Evolutionary conservation across 2,797 vertebrate genomes (phyloP), one percentile per base, ranked within the genome.

Genomic region (Zenarchopterus dispar): DNA sequence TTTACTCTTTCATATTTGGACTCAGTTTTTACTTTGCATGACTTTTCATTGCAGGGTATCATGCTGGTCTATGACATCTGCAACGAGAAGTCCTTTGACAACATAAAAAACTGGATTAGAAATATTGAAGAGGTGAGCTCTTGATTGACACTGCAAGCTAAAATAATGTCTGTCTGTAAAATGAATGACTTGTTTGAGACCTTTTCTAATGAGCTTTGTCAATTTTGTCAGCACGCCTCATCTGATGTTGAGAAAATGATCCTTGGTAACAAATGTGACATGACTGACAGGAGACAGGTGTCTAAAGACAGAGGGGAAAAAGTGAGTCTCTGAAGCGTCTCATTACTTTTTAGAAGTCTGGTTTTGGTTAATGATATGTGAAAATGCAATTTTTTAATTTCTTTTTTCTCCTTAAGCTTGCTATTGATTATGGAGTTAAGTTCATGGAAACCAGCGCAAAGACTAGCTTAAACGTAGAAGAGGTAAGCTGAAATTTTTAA

Each of bases 101-200:
- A 99, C 89, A 99, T 99, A 70, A 98, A 98, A 88, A 99, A 99
- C 87, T 99, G 98, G 97, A 99, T 99, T 81, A 94, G 97, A 82
- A 99, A 99, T 86, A 99, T 99, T 73, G 98, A 99, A 87, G 96
- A 99, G 96, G 98, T 97, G 82, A 89, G 89, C 85, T 28, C n/a
- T 49, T 24, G 51, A 41, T 21, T 23, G 23, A 44, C 4, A n/a
- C 50, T 15, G 31, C 26, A 5, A 16, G 8, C 8, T 45, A 2
- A 31, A 52, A 52, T n/a, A 13, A 3, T 22, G 11, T 1, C 17
- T 28, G 7, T 50, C 16, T 28, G 5, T 3, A 28, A 28, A 1
- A 6, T 1, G 5, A 28, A 8, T 7, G 3, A 28, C 13, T 39
- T 39, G 4, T 2, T 39, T 1, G 4, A 13, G 16, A 4, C 7